Base-by-base conservation (phyloP, 2,888 invertebrate species). In the Oxystoma pomonae region DNA sequence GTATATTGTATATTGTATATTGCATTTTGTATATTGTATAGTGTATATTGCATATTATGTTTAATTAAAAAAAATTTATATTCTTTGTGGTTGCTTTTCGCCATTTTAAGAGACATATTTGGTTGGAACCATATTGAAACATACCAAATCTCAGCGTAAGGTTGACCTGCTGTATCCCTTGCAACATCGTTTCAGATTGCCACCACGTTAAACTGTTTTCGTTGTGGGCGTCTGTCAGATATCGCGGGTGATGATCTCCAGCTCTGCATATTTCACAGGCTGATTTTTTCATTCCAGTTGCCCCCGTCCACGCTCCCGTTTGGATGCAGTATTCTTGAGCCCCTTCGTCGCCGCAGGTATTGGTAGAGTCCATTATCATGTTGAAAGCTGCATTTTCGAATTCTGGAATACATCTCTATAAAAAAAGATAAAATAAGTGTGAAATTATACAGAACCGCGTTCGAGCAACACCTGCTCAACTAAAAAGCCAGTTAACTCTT, bases 101-200 rank as follows among this genome's bases (percentile, higher is more conserved):
- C n/a, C n/a, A n/a, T n/a, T n/a, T n/a, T n/a, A n/a, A n/a, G n/a
- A n/a, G n/a, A n/a, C n/a, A n/a, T n/a, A n/a, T n/a, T n/a, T n/a
- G n/a, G n/a, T n/a, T n/a, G n/a, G n/a, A n/a, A n/a, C n/a, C n/a
- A n/a, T n/a, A n/a, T n/a, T n/a, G n/a, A 51, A 16, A 67, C 71
- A 69, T 67, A 76, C 76, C 74, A 62, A 76, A 71, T 61, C 72
- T 72, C 1, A 77, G 65, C 0, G 77, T 77, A 20, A 99, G 83
- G 80, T 98, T 98, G 71, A 99, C 97, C 80, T 90, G 90, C 78
- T 96, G 94, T 62, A 96, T 90, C 20, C 90, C 92, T 75, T 98
- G 96, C 74, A 87, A 87, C 96, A 99, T 97, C 1, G 99, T 98
- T 78, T 98, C 96, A 0, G 96, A 96, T 78, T 97, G 96, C 97